Base-by-base conservation (phyloP, 2,113 vertebrate genomes). In the Colossoma macropomum region DNA sequence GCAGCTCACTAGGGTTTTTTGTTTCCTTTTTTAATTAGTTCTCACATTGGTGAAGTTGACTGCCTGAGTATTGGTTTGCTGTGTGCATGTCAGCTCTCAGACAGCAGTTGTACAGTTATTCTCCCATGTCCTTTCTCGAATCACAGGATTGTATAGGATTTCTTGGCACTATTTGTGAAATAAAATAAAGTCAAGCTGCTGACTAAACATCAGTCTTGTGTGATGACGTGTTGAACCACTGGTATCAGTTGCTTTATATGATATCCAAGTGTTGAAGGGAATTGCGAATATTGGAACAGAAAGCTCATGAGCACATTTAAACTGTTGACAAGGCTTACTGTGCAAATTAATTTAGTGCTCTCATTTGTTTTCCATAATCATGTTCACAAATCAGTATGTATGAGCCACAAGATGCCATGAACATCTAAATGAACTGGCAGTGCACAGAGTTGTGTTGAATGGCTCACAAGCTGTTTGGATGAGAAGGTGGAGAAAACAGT, bases 111-210 rank as follows among this genome's bases (percentile, higher is more conserved):
- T 88, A 84, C 86, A 88, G 84, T 74, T 82, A 69, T 79, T 70
- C 21, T 7, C 79, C 52, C 45, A 16, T 77, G 48, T 8, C 74
- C 56, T 59, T 38, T 72, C 45, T 45, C 68, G 25, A 82, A 25
- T 73, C 59, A 80, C 59, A 75, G 82, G 82, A 88, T 82, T 86
- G 87, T 84, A 84, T 84, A 82, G 85, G 84, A 88, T 82, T 88
- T 88, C 84, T 88, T 86, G 78, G 75, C 84, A 84, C 82, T 77
- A 84, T 84, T 88, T 82, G 72, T 79, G 70, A 88, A 80, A 81
- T 60, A 75, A 38, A 79, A 81, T 85, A 87, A 81, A 88, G 32
- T 80, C 66, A 84, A 88, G 85, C 87, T 86, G 82, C 87, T 88
- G 84, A 82, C 82, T 88, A 54, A 65, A 69, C 23, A 10, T 9